Base-by-base conservation (phyloP, 1,140 invertebrate species). In the Agrypnia vestita region DNA sequence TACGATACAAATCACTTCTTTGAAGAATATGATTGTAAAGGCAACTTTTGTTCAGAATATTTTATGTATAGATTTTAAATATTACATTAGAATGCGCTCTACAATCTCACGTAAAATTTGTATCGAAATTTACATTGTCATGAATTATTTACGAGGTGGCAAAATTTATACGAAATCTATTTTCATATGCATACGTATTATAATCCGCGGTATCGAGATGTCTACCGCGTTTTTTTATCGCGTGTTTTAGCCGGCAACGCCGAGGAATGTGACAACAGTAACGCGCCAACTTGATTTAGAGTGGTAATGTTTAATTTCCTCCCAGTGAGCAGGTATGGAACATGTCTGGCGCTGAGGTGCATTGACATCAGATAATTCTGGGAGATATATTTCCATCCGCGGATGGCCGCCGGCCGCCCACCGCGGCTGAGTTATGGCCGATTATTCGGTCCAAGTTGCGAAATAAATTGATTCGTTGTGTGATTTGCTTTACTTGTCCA, bases 401-500 rank as follows among this genome's bases (percentile, higher is more conserved):
- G 46, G 46, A 53, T 46, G 43, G 43, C 15, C 35, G 46, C 43
- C 17, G 19, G 17, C 73, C 56, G 55, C 73, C 73, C 73, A 76
- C 73, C 15, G 15, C 17, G 55, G n/a, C n/a, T 76, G 73, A 76
- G 55, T 76, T 76, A 76, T 76, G 25, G 56, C 44, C 59, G 73
- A 76, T 76, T 76, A 76, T 76, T 76, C 55, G 59, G 17, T 17
- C 55, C 47, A 76, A 76, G 21, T 62, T 62, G 73, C 43, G 73
- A 59, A 76, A 76, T 76, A 62, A 61, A 76, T 76, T 76, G 73
- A 76, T 76, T 35, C 73, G 44, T 59, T 76, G 35, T 15, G 10
- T 56, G 73, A 76, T 76, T 74, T 76, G 73, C 59, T 76, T 76
- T 61, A 76, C 73, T 62, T 62, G 62, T 76, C 59, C 73, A 62